Evolutionary conservation across 2,888 invertebrate species (phyloP), one percentile per base, ranked within the genome.

Genomic region (Nebria salina): DNA sequence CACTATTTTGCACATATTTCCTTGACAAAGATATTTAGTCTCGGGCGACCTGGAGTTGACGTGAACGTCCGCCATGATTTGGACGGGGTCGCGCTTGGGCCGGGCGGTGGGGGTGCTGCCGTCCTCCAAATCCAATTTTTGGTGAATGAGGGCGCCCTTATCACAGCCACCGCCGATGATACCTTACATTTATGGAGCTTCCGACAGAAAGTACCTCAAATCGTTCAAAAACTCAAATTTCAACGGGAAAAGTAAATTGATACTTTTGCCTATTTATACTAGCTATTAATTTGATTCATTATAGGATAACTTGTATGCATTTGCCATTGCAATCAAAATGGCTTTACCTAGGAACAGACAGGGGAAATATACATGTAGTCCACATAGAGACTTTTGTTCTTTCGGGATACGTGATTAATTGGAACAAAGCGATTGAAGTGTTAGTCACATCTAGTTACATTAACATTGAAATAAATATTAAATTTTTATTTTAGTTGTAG

Each of bases 361-460:
- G 96, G 85, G 99, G 99, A 84, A 99, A 99, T 91, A 96, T 99
- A 86, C 98, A 99, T 90, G 94, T 99, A 85, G 96, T 98, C 87
- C 96, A 98, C 91, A 95, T 99, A 86, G 98, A 98, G 91, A 95
- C 95, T 86, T 99, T 99, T 91, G 92, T 94, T 87, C 93, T 99
- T 86, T 98, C 98, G 87, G 98, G 98, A 84, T 99, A 99, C 92
- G 94, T 98, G 90, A 98, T 99, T 92, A 98, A 99, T 93, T 99
- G 99, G 99, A 99, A 99, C 92, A 99, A 99, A 92, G 98, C 98
- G 87, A 99, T 99, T 90, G 99, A 99, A 94, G 93, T 98, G 98
- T 99, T 91, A 95, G 97, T 95, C 90, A 84, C 41, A 68, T 41
- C 68, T 13, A 54, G 54, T 13, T 54, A 13, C 54, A 54, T 7